Percentiles rank a stretch among this genome's conserved stretches.
phyloP scores from a whole-genome alignment of 1,140 invertebrate species.

The Macrosteles quadrilineatus region DNA sequence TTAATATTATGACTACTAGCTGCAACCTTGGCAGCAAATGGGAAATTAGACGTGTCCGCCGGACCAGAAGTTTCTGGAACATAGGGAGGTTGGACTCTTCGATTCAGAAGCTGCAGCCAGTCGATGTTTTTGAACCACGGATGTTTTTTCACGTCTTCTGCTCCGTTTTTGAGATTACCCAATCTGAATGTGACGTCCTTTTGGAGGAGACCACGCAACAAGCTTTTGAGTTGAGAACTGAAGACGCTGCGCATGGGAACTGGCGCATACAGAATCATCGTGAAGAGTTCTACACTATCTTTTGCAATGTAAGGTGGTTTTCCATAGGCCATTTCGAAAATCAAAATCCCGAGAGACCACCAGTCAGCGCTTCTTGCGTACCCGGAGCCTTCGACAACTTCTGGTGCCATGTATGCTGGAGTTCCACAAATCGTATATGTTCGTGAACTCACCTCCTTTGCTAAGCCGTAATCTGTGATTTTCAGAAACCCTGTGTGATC shows the following conservation, averaged over 20 bases:
- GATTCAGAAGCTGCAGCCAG: conserved; percentile 42
- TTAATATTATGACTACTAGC: too few species aligned
- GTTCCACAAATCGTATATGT: conserved; percentile 97
- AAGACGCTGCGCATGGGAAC: conserved; percentile 71
- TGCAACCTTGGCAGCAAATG: too few species aligned
- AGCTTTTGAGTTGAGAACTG: conserved; percentile 76
- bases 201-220: conserved; percentile 83
- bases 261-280: conserved; percentile 73
- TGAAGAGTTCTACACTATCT: conserved; percentile 88
- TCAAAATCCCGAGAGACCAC: conserved; percentile 91
- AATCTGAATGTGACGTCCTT: conserved; percentile 84
- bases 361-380: conserved; percentile 96
- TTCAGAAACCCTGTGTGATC: conserved; percentile 71
- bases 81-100: conserved; percentile 35
- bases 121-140: conserved; percentile 35
- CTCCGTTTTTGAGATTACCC: conserved; percentile 86
- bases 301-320: conserved; percentile 81
- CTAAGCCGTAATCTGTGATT: conserved; percentile 40
- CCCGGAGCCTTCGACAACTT: conserved; percentile 92
- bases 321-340: conserved; percentile 83
- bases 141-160: conserved; percentile 65
- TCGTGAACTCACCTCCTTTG: conserved; percentile 39
- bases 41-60: too few species aligned
- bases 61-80: conserved; percentile 35
- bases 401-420: conserved; percentile 94